phyloP scores from a whole-genome alignment of 2,888 invertebrate species.

The Mamestra brassicae region DNA sequence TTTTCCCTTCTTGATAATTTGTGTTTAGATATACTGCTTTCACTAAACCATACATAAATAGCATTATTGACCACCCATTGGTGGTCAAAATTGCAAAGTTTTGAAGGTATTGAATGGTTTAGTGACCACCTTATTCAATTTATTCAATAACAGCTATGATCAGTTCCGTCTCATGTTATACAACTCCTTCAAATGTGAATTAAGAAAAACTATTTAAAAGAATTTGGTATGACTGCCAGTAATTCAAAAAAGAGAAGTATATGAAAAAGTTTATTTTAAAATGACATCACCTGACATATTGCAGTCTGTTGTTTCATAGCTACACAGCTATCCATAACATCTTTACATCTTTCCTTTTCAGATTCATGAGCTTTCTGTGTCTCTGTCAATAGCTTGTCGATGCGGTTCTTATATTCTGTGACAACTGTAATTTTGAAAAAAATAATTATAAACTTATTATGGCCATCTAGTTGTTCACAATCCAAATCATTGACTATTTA shows the following conservation, averaged over 20 bases:
- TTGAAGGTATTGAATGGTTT: neutral
- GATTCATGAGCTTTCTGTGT: conserved; percentile 78
- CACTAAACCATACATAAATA: too few species aligned
- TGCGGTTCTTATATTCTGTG: conserved; percentile 83
- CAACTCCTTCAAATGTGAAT: too few species aligned
- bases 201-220: too few species aligned
- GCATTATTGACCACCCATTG: too few species aligned
- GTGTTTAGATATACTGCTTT: too few species aligned
- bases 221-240: too few species aligned
- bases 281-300: conserved; percentile 80
- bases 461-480: neutral
- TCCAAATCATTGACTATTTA: neutral
- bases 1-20: too few species aligned
- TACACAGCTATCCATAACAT: conserved; percentile 83
- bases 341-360: conserved; percentile 81
- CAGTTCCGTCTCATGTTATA: too few species aligned
- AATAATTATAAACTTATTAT: neutral
- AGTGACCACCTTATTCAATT: neutral
- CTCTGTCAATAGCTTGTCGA: conserved; percentile 83
- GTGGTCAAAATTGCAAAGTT: too few species aligned
- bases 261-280: neutral
- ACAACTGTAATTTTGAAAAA: conserved; percentile 76
- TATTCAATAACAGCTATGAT: too few species aligned
- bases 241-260: too few species aligned
- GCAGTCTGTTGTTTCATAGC: conserved; percentile 84